phyloP scores from a whole-genome alignment of 2,113 vertebrate genomes.

The Chlamydotis undulata region DNA sequence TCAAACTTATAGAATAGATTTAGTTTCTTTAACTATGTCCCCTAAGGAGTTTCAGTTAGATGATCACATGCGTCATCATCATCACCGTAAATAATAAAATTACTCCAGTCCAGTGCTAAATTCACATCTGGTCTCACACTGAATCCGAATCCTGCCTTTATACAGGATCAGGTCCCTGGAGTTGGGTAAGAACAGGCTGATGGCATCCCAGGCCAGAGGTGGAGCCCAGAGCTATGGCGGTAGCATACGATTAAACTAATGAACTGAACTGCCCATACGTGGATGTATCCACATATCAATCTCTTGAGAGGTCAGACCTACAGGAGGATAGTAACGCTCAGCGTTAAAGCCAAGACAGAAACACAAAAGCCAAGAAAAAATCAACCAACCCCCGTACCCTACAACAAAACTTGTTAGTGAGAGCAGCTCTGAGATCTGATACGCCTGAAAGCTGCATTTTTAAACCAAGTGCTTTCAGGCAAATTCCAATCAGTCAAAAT shows the following conservation, averaged over 20 bases:
- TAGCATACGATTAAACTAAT: accelerated
- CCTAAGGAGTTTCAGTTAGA: background rate
- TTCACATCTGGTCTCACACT: background rate
- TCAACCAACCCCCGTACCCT: too few species aligned
- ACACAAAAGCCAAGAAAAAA: background rate
- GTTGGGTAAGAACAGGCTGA: background rate
- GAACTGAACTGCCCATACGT: background rate
- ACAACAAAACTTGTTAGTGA: background rate
- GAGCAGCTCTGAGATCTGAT: background rate
- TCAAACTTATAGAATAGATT: background rate
- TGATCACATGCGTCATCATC: background rate
- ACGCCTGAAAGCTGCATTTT: background rate
- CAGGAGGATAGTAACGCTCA: background rate
- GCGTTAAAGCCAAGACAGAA: background rate
- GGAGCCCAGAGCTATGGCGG: background rate
- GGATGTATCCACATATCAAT: background rate
- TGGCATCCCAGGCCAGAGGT: background rate
- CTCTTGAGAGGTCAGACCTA: background rate
- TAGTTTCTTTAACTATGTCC: background rate
- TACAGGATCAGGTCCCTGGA: background rate
- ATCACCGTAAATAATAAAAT: background rate
- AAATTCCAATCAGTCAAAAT: background rate
- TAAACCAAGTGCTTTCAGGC: background rate
- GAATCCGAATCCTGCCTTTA: background rate
- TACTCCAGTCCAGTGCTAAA: background rate